Conservation (phyloP, 2,113 vertebrate species). For the Lutjanus erythropterus region DNA sequence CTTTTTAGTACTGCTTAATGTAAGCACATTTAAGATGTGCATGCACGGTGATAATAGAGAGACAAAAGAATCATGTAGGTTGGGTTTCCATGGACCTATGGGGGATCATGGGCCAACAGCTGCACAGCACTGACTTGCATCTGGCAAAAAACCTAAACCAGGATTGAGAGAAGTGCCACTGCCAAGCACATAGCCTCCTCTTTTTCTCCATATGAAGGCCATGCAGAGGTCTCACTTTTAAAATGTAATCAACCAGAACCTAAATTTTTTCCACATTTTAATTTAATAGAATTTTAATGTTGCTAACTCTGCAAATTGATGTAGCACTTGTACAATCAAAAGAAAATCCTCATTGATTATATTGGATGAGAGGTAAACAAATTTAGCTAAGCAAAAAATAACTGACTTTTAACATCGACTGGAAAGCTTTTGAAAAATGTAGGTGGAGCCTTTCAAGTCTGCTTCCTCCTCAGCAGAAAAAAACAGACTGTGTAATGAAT, state of each 20-base stretch:
- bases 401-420: conserved; percentile 9
- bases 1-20: neutral
- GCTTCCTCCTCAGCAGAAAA: conserved; percentile 44
- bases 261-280: neutral
- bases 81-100: neutral
- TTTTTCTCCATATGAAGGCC: neutral
- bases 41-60: neutral
- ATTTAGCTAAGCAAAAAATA: conserved; percentile 22
- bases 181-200: neutral
- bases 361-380: neutral
- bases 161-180: neutral
- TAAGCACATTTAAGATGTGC: neutral
- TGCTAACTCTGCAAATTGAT: conserved; percentile 32
- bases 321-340: neutral
- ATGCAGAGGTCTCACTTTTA: conserved; percentile 1
- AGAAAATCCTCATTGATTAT: neutral
- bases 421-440: conserved; percentile 35
- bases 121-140: conserved; percentile 14
- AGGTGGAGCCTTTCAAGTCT: conserved; percentile 52
- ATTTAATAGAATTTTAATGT: conserved; percentile 2
- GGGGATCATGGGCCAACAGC: conserved; percentile 17
- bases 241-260: neutral
- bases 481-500: conserved; percentile 47
- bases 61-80: neutral
- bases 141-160: conserved; percentile 8